These are phyloP conservation scores for Papilio polyxenes DNA, from an alignment of 1,140 invertebrate species.

Conservation along the genomic window DNA sequence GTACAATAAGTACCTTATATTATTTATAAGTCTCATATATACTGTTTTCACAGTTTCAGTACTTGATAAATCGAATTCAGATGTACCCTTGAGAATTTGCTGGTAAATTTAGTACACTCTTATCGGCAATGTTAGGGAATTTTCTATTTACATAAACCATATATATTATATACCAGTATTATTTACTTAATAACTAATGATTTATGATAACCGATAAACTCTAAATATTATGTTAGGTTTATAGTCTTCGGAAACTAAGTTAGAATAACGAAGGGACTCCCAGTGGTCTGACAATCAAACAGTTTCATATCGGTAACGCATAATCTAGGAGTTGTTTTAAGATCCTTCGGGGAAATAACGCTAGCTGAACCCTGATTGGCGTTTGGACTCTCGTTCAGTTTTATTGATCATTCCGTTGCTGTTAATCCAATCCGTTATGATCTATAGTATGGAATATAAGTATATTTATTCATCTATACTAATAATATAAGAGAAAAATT, in stretches of 20 bases:
- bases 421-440: constrained; percentile 16
- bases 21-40: background rate
- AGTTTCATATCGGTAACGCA: constrained; percentile 34
- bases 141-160: too few relatives aligned
- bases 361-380: constrained; percentile 18
- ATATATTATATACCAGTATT: too few relatives aligned
- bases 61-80: too few relatives aligned
- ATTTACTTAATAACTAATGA: background rate
- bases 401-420: constrained; percentile 18
- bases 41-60: too few relatives aligned
- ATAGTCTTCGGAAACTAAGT: constrained; percentile 21
- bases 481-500: too few relatives aligned
- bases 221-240: constrained; percentile 23
- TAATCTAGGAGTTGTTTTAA: constrained; percentile 38
- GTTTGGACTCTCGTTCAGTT: constrained; percentile 17
- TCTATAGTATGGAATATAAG: background rate
- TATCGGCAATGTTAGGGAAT: too few relatives aligned
- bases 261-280: constrained; percentile 27
- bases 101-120: too few relatives aligned
- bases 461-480: background rate
- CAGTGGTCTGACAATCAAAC: constrained; percentile 30
- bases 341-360: constrained; percentile 35
- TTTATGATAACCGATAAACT: background rate
- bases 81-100: too few relatives aligned
- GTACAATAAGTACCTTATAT: too few relatives aligned